Evolutionary conservation across 92 coral and sea anemone genomes (phyloP), one percentile per base, ranked within the genome.

Genomic region (Chrysogorgia sp.): DNA sequence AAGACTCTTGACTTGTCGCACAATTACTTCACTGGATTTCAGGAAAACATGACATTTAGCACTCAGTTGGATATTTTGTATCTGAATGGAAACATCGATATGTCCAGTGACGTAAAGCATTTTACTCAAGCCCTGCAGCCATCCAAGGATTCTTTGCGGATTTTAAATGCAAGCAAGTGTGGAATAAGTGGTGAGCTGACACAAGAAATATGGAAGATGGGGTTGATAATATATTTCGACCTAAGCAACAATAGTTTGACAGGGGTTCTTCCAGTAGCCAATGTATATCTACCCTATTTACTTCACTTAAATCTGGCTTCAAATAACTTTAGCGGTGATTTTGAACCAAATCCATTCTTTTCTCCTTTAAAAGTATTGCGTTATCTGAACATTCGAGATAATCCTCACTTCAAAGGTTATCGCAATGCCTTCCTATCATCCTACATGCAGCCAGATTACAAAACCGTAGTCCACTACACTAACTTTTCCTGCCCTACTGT

Each of bases 401-500:
- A 69, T 37, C 60, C 21, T 0, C n/a, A n/a, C 34, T 60, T 69
- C 21, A 69, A n/a, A n/a, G n/a, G n/a, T n/a, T n/a, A n/a, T n/a
- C n/a, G n/a, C n/a, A n/a, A 40, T 17, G 13, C 34, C 40, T 69
- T 49, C 15, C 60, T 53, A 19, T 31, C 33, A 14, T 0, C 60
- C 35, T 47, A 69, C 29, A 45, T 69, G 76, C n/a, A 13, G 40
- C 56, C 56, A 40, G 47, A 50, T 37, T 69, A 69, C 34, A n/a
- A 23, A 0, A 17, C 47, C 20, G 31, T 10, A 21, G 0, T 45
- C 15, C 60, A 47, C 8, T 28, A n/a, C 4, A 13, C 26, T 14
- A 45, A 34, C 13, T 88, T 76, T 57, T 88, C 70, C 34, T 91
- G 97, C 71, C 97, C 97, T 58, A 82, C 65, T 40, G 88, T 86